Percentiles rank a stretch among this genome's conserved stretches.
These are phyloP conservation scores for Drosophila obscura DNA, from an alignment of 1,140 invertebrate genomes.

Conservation along the genomic window DNA sequence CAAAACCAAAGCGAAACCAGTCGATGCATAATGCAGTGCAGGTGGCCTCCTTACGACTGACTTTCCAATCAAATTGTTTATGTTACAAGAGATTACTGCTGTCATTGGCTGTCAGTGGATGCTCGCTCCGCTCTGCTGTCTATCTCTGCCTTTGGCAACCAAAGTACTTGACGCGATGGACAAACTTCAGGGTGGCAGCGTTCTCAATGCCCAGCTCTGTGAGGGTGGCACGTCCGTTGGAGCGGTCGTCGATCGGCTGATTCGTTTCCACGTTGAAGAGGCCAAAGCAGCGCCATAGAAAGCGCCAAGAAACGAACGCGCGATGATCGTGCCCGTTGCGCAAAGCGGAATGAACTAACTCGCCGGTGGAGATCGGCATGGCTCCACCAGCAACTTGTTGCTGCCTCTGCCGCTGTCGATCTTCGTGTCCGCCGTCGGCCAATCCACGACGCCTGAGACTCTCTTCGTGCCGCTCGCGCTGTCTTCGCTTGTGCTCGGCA, in stretches of 20 bases:
- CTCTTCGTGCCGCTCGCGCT: constrained; percentile 60
- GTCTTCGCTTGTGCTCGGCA: constrained; percentile 66
- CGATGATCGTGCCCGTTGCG: constrained; percentile 78
- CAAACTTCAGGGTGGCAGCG: constrained; percentile 86
- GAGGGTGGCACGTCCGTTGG: constrained; percentile 83
- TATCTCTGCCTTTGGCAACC: constrained; percentile 63
- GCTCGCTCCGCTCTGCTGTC: background rate
- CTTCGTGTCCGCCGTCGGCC: constrained; percentile 36
- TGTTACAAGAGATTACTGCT: background rate
- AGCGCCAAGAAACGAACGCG: constrained; percentile 87
- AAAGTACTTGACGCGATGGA: constrained; percentile 84
- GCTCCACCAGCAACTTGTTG: constrained; percentile 58
- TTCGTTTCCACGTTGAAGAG: constrained; percentile 84
- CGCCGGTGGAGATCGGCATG: constrained; percentile 60
- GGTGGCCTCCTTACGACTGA: constrained; percentile 25
- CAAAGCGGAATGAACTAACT: constrained; percentile 76
- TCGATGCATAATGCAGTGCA: constrained; percentile 40
- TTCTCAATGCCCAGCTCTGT: constrained; percentile 85
- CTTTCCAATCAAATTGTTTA: constrained; percentile 28
- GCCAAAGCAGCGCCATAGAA: constrained; percentile 88
- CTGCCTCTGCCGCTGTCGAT: constrained; percentile 25
- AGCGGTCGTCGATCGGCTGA: constrained; percentile 73
- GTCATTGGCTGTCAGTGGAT: constrained; percentile 20
- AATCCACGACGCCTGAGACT: constrained; percentile 46
- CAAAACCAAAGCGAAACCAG: constrained; percentile 41